phyloP scores from a whole-genome alignment of 2,888 invertebrate species.

The Brachynemurus nebulosus region DNA sequence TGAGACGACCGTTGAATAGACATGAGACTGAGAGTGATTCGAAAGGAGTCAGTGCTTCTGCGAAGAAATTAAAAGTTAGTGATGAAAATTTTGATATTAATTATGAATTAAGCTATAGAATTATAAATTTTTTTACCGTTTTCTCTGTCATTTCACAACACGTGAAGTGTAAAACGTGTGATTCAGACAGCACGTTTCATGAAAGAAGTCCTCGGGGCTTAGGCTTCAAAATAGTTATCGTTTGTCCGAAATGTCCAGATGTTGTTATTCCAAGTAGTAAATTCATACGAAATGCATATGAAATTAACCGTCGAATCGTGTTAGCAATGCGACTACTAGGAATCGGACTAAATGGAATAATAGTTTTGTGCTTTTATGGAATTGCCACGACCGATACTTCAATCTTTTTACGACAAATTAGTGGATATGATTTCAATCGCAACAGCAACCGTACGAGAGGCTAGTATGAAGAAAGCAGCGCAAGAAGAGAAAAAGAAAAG shows the following conservation, averaged over 20 bases:
- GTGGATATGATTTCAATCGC: slow-evolving; percentile 13
- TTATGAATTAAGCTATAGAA: no score
- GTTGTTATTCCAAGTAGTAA: slow-evolving; percentile 16
- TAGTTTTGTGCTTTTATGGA: slow-evolving; percentile 19
- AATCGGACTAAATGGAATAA: slow-evolving; percentile 14
- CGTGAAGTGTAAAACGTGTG: slow-evolving; percentile 18
- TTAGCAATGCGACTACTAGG: slow-evolving; percentile 18
- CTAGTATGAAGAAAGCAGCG: slow-evolving; percentile 7
- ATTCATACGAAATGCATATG: slow-evolving; percentile 15
- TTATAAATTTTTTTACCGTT: no score
- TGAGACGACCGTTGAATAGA: no score
- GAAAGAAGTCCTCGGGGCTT: slow-evolving; percentile 17
- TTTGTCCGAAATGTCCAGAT: slow-evolving; percentile 15
- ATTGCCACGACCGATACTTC: slow-evolving; percentile 18
- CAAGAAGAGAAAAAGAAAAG: not conserved
- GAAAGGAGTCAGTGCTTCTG: no score
- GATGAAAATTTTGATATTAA: no score
- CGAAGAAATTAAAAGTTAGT: no score
- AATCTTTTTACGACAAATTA: slow-evolving; percentile 13
- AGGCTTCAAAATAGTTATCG: slow-evolving; percentile 17
- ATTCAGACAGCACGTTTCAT: slow-evolving; percentile 16
- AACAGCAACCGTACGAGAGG: slow-evolving; percentile 10
- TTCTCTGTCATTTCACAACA: slow-evolving; percentile 14
- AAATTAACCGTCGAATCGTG: slow-evolving; percentile 19
- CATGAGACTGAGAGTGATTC: no score